A percentile compares a stretch with the other conserved stretches of the same genome.
These are phyloP conservation scores for Drosophila quinaria DNA, from an alignment of 2,888 invertebrate species.

Conservation along the genomic window DNA sequence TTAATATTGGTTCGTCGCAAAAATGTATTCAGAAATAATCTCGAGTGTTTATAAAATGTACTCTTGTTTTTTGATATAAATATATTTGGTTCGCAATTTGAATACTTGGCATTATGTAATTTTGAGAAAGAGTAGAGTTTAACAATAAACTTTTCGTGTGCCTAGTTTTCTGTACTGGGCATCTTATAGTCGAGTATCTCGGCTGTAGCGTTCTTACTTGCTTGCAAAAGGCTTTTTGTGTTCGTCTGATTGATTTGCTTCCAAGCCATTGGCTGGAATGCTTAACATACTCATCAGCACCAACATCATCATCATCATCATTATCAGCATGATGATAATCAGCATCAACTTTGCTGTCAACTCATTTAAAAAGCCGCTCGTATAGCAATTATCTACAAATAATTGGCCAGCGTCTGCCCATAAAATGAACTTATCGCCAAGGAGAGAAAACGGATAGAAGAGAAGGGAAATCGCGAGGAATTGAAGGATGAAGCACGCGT, in stretches of 20 bases:
- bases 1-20: no score
- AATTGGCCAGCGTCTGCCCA: slow-evolving; percentile 59
- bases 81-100: neutral
- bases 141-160: no score
- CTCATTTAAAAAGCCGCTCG: slow-evolving; percentile 65
- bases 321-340: slow-evolving; percentile 1
- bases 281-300: slow-evolving; percentile 53
- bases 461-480: neutral
- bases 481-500: slow-evolving; percentile 10
- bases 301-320: slow-evolving; percentile 21
- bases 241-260: slow-evolving; percentile 70
- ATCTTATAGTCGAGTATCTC: neutral
- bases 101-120: no score
- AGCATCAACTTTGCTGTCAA: slow-evolving; percentile 53
- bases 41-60: no score
- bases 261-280: slow-evolving; percentile 61
- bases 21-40: no score
- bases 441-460: neutral
- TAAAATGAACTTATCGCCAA: slow-evolving; percentile 39
- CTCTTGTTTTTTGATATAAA: neutral
- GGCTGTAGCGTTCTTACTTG: neutral
- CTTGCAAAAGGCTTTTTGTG: slow-evolving; percentile 52
- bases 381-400: slow-evolving; percentile 74
- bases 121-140: no score
- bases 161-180: neutral